Percentiles rank a stretch among this genome's conserved stretches.
These are phyloP conservation scores for Zapornia atra DNA, from an alignment of 2,113 vertebrate genomes.

Conservation along the genomic window DNA sequence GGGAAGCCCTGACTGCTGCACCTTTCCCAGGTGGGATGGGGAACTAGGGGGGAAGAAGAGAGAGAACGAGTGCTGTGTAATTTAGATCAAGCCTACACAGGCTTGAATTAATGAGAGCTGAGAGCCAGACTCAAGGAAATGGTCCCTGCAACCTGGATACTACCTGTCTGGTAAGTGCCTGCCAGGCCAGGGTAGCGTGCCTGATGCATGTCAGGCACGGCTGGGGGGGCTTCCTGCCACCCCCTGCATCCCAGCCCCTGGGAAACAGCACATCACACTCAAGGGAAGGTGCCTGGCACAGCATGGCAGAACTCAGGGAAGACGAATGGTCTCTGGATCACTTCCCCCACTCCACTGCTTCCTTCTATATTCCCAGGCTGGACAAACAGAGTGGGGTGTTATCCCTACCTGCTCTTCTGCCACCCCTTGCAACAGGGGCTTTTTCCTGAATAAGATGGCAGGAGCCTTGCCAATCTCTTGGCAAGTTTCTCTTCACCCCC, in stretches of 20 bases:
- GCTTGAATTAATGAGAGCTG: not conserved
- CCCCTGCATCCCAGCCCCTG: not conserved
- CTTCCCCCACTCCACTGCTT: not conserved
- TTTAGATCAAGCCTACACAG: not conserved
- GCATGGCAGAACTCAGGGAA: not conserved
- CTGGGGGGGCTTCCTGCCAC: not conserved
- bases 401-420: rapidly evolving
- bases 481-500: rapidly evolving
- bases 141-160: not conserved
- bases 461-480: not conserved
- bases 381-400: rapidly evolving
- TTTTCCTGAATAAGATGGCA: not conserved
- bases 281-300: not conserved
- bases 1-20: not conserved
- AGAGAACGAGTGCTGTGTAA: not conserved
- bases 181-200: rapidly evolving
- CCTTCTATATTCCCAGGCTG: rapidly evolving
- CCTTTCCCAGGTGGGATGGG: not conserved
- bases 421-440: not conserved
- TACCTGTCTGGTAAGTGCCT: not conserved
- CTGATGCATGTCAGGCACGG: rapidly evolving
- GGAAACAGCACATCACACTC: not conserved
- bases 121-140: not conserved
- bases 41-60: not conserved
- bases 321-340: rapidly evolving